Base-by-base conservation (phyloP, 2,113 vertebrate species). In the Aegotheles bennettii region DNA sequence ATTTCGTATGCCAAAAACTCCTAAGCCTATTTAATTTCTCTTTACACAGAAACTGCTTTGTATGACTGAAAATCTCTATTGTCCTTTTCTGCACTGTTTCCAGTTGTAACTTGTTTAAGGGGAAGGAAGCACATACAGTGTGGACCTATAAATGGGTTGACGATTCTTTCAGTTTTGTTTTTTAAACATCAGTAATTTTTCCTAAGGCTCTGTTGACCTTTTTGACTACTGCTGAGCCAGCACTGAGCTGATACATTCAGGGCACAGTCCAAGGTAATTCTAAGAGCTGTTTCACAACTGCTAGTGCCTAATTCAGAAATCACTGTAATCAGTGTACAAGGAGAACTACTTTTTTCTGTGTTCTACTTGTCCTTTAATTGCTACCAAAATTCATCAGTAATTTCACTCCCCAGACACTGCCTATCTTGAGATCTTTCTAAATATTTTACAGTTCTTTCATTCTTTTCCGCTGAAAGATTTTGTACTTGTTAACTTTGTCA, bases 401-500 rank as follows among this genome's bases (percentile, higher is more conserved):
- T 93, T 77, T 90, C 76, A 86, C 69, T 84, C 69, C 50, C 20
- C 54, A 92, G 80, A 3, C 79, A 75, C 33, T 57, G 63, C 84
- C 71, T 94, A 59, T 89, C 73, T 86, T 90, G 76, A 95, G 67
- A 88, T 63, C 31, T 57, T 88, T 93, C 60, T 87, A 79, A 93
- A 96, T 83, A 67, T 87, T 92, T 59, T 68, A 29, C 50, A 75
- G 76, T 47, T 87, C 87, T 94, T 95, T 90, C 50, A 92, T 95
- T 96, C 95, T 70, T 84, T 83, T 92, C 14, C n/a, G 68, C 73
- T 87, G 68, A 93, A 94, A 93, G 86, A 92, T 88, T 93, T 64
- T 95, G 94, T 93, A 93, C 83, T 93, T 90, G 89, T 24, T 96
- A 94, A 96, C 76, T 94, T 81, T 87, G 84, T 59, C 95, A 95